Evolutionary conservation across 2,888 invertebrate species (phyloP), one percentile per base, ranked within the genome.

Genomic region (Phyllotreta cruciferae): DNA sequence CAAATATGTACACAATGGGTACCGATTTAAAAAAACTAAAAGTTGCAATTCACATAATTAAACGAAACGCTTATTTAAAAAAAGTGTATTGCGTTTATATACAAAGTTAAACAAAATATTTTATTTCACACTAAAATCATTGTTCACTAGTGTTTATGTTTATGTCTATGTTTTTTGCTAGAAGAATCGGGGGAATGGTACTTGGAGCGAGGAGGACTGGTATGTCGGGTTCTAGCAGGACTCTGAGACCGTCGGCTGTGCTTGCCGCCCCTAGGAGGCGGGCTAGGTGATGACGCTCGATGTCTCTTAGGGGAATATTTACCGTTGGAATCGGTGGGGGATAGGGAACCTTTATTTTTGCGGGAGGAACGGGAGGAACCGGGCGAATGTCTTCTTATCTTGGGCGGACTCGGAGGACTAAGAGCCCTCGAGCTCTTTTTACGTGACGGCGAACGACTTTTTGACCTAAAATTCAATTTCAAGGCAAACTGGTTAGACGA

Each of bases 151-250:
- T 84, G 84, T 76, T 84, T 85, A 74, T 85, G 84, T 74, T 84
- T 85, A 70, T 85, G 84, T 67, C 84, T 80, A 71, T 84, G 84
- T 74, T 85, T 84, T 60, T 82, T 80, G 24, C 83, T 80, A 34
- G 84, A 79, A 24, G 80, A 78, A 37, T 84, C 83, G 35, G 83
- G 82, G 3, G 82, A 80, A 63, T 77, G 75, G 53, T 79, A 78
- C 39, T 76, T 73, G 8, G 78, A 76, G 45, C 75, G 67, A 8
- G 78, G 74, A 1, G 77, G 74, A 42, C 77, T 76, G 56, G 47
- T 38, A 47, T 67, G 69, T 42, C 74, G 78, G 60, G 70, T 75
- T 62, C 64, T 68, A 14, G 34, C 9, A 7, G 79, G 77, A 49
- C 35, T 37, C 2, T 82, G 78, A 8, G 79, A 76, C 60, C 78